Evolutionary conservation across 1,140 invertebrate species (phyloP).

Genomic region (Dryas iulia): DNA sequence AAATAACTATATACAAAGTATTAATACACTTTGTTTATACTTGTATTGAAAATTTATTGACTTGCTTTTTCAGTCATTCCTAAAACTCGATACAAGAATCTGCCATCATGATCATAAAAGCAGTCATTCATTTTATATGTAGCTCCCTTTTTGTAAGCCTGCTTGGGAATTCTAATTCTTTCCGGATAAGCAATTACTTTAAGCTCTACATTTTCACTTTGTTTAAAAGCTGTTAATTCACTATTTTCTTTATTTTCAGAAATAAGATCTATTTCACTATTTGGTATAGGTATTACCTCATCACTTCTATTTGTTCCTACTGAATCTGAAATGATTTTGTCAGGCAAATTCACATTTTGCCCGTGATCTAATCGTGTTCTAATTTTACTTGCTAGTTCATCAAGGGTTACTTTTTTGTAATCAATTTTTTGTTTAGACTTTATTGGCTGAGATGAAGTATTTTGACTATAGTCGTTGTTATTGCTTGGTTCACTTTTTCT

Average conservation of each 20-base stretch:
- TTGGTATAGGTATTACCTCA: not conserved
- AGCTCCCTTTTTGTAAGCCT: slow-evolving; percentile 80
- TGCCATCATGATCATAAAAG: slow-evolving; percentile 88
- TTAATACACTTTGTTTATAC: not conserved
- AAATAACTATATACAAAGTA: no score
- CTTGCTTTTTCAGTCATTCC: slow-evolving; percentile 74
- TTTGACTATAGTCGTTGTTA: slow-evolving; percentile 31
- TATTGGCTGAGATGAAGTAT: slow-evolving; percentile 28
- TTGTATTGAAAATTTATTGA: not conserved
- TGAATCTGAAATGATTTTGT: slow-evolving; percentile 58
- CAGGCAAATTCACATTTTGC: slow-evolving; percentile 53
- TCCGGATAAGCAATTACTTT: slow-evolving; percentile 74
- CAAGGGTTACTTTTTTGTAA: slow-evolving; percentile 52
- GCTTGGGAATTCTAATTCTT: slow-evolving; percentile 84
- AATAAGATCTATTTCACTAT: slow-evolving; percentile 52
- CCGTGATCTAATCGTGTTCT: slow-evolving; percentile 59
- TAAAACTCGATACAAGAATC: slow-evolving; percentile 87
- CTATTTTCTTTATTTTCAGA: slow-evolving; percentile 45
- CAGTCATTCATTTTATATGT: slow-evolving; percentile 88
- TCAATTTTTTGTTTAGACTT: slow-evolving; percentile 36
- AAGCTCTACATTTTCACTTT: slow-evolving; percentile 39
- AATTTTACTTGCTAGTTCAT: slow-evolving; percentile 60
- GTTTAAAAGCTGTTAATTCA: slow-evolving; percentile 46
- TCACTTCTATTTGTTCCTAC: slow-evolving; percentile 38
- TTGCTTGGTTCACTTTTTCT: slow-evolving; percentile 28